phyloP scores from a whole-genome alignment of 1,140 invertebrate genomes.

The Brachionus rotundiformis region DNA sequence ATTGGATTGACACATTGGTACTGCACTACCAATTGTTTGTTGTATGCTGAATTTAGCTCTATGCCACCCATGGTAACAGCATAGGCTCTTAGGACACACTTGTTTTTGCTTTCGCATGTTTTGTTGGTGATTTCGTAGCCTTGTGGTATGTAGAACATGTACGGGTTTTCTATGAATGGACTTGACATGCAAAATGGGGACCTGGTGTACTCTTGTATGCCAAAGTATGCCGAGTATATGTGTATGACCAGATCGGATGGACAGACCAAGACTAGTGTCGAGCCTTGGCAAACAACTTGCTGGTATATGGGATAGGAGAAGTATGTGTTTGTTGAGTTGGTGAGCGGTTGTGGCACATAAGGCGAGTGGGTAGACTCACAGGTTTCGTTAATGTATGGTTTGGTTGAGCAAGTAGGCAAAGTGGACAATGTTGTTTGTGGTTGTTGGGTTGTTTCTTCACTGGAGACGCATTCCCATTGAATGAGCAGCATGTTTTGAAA shows the following conservation, averaged over 20 bases:
- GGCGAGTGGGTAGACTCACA: not conserved
- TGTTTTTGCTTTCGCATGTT: conserved; percentile 24
- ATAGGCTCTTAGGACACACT: not conserved
- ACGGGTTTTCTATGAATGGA: not conserved
- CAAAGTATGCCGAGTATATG: conserved; percentile 41
- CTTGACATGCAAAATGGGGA: not conserved
- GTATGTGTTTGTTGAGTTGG: not conserved
- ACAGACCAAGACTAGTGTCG: not conserved
- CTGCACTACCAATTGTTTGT: conserved; percentile 34
- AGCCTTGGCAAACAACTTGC: conserved; percentile 47
- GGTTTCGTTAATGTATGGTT: not conserved
- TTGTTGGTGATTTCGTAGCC: not conserved
- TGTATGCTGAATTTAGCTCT: not conserved
- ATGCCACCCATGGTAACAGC: not conserved
- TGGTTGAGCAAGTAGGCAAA: not conserved
- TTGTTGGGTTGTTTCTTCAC: not conserved
- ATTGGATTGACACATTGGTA: conserved; percentile 46
- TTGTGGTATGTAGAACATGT: not conserved
- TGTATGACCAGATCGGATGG: conserved; percentile 18
- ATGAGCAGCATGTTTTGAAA: conserved; percentile 36
- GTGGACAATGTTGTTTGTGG: not conserved
- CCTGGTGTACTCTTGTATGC: not conserved
- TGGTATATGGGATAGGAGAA: conserved; percentile 27
- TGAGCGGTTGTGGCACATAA: not conserved
- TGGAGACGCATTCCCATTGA: conserved; percentile 42